phyloP scores from a whole-genome alignment of 2,888 invertebrate genomes.

The Beris morrisii region DNA sequence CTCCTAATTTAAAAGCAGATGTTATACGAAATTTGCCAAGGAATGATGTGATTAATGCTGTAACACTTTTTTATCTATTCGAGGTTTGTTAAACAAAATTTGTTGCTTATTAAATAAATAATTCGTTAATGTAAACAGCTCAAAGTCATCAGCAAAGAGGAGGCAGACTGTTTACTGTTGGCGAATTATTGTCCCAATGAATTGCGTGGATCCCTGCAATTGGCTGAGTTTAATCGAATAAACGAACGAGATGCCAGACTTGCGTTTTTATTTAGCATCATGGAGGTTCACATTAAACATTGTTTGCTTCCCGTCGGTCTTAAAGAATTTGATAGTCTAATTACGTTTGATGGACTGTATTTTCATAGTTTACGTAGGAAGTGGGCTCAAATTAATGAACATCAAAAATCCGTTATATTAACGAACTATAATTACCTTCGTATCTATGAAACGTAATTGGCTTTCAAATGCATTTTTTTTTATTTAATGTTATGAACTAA shows the following conservation, averaged over 20 bases:
- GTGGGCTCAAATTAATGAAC: background rate
- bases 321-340: background rate
- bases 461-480: background rate
- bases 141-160: constrained; percentile 25
- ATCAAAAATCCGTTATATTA: too few relatives aligned
- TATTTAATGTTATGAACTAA: background rate
- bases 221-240: constrained; percentile 11
- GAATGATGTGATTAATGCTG: background rate
- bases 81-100: constrained; percentile 9
- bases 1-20: constrained; percentile 8
- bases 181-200: constrained; percentile 11
- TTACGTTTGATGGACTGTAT: constrained; percentile 14
- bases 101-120: background rate
- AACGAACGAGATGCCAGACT: constrained; percentile 28
- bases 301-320: constrained; percentile 16
- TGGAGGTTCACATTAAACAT: background rate
- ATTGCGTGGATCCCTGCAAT: background rate
- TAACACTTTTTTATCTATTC: constrained; percentile 25
- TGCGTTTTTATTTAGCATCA: constrained; percentile 30
- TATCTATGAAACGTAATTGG: too few relatives aligned
- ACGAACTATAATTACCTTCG: too few relatives aligned
- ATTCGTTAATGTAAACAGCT: background rate
- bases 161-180: constrained; percentile 35
- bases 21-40: constrained; percentile 4
- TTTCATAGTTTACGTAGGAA: constrained; percentile 28